phyloP scores from a whole-genome alignment of 2,888 invertebrate species.

The Aphrophora alni region DNA sequence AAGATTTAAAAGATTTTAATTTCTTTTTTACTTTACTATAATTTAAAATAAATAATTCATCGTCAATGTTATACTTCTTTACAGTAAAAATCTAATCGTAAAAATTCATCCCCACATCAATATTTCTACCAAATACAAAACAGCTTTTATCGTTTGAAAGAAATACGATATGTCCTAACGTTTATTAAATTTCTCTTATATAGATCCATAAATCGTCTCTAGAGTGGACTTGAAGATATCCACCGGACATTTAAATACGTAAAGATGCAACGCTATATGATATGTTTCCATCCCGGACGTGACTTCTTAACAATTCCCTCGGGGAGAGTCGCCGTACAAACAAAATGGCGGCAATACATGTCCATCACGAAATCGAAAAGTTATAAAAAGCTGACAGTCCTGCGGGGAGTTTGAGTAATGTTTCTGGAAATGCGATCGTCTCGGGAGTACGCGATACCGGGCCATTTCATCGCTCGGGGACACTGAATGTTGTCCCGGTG shows the following conservation, averaged over 20 bases:
- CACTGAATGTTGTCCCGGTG: not conserved
- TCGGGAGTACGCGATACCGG: not conserved
- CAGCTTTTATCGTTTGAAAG: not conserved
- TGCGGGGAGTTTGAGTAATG: not conserved
- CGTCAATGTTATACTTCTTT: too few species aligned
- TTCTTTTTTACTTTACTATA: too few species aligned
- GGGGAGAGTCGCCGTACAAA: not conserved
- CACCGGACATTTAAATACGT: not conserved
- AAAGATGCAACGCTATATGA: not conserved
- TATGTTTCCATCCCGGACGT: not conserved
- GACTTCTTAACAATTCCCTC: not conserved
- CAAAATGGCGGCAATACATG: slow-evolving; percentile 6
- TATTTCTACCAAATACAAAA: not conserved
- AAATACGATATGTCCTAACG: not conserved
- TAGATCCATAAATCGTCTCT: not conserved
- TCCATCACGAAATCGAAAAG: slow-evolving; percentile 4
- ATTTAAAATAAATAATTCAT: too few species aligned
- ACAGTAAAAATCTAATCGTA: not conserved
- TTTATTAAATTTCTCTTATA: not conserved
- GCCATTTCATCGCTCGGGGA: too few species aligned
- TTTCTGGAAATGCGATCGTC: not conserved
- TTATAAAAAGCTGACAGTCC: slow-evolving; percentile 1
- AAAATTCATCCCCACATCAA: not conserved
- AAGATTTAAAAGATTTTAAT: too few species aligned
- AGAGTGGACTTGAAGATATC: too few species aligned